Conservation (phyloP, 2,797 vertebrate species). For the Remorina albescens region DNA sequence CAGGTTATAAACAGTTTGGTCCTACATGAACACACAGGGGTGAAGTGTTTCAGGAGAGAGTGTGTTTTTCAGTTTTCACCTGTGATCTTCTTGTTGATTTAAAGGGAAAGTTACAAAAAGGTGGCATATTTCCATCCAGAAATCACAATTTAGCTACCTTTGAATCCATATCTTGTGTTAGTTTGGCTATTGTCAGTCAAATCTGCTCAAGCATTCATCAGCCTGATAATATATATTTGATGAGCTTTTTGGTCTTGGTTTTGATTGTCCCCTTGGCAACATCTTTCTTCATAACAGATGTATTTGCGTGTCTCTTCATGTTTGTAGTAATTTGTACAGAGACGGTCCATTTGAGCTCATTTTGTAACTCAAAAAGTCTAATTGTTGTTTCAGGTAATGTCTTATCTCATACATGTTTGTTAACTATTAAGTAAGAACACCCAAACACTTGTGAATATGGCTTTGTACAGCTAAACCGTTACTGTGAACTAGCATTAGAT, state of each 20-base stretch:
- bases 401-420: conserved; percentile 42
- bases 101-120: background rate
- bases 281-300: conserved; percentile 33
- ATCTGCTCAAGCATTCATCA: conserved; percentile 6
- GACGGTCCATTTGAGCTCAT: conserved; percentile 28
- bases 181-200: background rate
- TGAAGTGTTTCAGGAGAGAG: background rate
- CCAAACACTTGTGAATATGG: conserved; percentile 50
- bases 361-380: conserved; percentile 29
- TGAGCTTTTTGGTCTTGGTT: background rate
- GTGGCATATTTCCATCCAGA: background rate
- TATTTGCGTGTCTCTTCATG: conserved; percentile 16
- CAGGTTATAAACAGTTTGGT: background rate
- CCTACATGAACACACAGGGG: background rate
- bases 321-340: conserved; percentile 39
- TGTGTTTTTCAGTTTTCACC: background rate
- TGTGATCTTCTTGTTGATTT: background rate
- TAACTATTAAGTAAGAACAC: conserved; percentile 34
- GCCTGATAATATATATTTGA: background rate
- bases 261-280: conserved; percentile 24
- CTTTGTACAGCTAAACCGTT: conserved; percentile 60
- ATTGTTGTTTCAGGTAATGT: conserved; percentile 12
- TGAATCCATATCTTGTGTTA: background rate
- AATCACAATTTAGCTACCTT: conserved; percentile 9
- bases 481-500: conserved; percentile 69